Percentiles rank a stretch among this genome's conserved stretches.
phyloP scores from a whole-genome alignment of 1,140 invertebrate species.

The Hesperophylax magnus region DNA sequence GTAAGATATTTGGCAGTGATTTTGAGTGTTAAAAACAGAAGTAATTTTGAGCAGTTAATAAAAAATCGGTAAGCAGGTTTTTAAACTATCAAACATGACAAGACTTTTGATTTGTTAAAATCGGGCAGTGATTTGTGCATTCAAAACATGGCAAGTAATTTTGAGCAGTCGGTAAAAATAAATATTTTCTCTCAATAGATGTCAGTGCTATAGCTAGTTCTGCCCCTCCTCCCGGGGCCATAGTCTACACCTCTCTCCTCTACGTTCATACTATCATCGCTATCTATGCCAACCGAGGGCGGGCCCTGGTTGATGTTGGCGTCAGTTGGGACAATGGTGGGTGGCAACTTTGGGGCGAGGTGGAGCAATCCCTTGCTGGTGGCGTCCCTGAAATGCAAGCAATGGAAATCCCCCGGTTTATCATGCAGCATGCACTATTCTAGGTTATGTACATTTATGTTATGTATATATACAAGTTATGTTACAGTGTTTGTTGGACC shows the following conservation, averaged over 20 bases:
- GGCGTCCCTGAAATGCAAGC: conserved; percentile 48
- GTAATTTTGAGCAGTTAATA: too few species aligned
- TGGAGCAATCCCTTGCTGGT: conserved; percentile 35
- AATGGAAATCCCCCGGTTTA: conserved; percentile 49
- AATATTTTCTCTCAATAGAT: conserved; percentile 42
- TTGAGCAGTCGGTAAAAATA: too few species aligned
- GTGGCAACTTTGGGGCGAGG: not conserved
- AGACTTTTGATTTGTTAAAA: too few species aligned
- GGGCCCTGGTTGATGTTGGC: too few species aligned
- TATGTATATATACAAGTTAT: too few species aligned
- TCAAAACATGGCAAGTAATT: too few species aligned
- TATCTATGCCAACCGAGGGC: conserved; percentile 42
- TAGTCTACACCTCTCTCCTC: conserved; percentile 21
- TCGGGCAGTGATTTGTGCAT: too few species aligned
- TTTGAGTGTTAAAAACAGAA: too few species aligned
- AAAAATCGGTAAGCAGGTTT: too few species aligned
- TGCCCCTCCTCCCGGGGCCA: conserved; percentile 5
- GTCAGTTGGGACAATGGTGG: not conserved
- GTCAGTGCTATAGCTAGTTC: conserved; percentile 51
- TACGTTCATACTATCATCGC: conserved; percentile 44
- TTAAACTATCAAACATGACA: too few species aligned
- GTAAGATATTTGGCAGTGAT: too few species aligned
- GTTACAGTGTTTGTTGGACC: too few species aligned
- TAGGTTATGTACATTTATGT: not conserved
- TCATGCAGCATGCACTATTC: conserved; percentile 54